phyloP scores from a whole-genome alignment of 2,797 vertebrate species.

The Oryzias sinensis region DNA sequence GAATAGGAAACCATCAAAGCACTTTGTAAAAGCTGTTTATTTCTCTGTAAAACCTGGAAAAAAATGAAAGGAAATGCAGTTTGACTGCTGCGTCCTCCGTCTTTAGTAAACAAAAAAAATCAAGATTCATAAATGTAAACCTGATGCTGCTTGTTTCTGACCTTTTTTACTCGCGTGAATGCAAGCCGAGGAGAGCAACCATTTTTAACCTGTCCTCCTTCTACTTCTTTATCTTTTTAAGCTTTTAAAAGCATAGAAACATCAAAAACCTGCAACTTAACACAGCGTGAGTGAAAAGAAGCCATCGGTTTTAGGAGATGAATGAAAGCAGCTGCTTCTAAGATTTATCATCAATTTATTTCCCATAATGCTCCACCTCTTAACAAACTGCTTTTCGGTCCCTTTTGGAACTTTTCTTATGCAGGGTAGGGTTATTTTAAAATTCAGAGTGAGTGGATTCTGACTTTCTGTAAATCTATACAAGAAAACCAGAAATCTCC shows the following conservation, averaged over 20 bases:
- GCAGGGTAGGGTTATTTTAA: neutral
- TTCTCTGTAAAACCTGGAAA: neutral
- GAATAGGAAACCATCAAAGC: constrained; percentile 7
- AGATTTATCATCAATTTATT: constrained; percentile 12
- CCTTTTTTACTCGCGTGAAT: neutral
- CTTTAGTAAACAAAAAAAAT: constrained; percentile 40
- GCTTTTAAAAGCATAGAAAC: too few relatives aligned
- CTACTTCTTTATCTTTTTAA: too few relatives aligned
- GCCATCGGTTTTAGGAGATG: too few relatives aligned
- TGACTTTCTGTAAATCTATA: neutral
- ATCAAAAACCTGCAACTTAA: too few relatives aligned
- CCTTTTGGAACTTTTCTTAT: neutral
- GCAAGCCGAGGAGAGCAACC: too few relatives aligned
- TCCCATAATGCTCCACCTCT: neutral
- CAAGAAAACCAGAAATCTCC: neutral
- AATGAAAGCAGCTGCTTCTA: neutral
- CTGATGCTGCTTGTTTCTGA: constrained; percentile 30
- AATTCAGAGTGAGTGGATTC: neutral
- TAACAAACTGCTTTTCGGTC: neutral
- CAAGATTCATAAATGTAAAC: constrained; percentile 18
- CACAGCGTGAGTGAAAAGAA: too few relatives aligned
- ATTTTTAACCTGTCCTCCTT: too few relatives aligned
- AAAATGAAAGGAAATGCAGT: constrained; percentile 1
- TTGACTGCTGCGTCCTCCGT: constrained; percentile 2
- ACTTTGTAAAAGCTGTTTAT: neutral